Evolutionary conservation across 2,888 invertebrate genomes (phyloP).

Genomic region (Hoplodrina blanda): DNA sequence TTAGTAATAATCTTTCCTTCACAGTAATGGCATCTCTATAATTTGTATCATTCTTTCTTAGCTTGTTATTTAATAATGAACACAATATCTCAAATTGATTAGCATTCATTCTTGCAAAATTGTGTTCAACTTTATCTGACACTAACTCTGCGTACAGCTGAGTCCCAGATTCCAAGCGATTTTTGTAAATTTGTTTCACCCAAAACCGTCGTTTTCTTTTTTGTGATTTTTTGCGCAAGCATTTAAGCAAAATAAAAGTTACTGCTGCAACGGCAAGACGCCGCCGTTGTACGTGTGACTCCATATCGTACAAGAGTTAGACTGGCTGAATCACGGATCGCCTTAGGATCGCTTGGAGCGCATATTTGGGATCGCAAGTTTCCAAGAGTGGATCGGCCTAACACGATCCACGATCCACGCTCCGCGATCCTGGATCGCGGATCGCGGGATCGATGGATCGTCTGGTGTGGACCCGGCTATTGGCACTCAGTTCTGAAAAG

Average conservation of each 20-base stretch:
- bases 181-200: conserved; percentile 46
- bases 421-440: conserved; percentile 42
- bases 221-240: conserved; percentile 46
- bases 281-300: conserved; percentile 59
- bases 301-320: conserved; percentile 52
- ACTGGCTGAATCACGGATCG: conserved; percentile 54
- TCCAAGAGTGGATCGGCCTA: conserved; percentile 47
- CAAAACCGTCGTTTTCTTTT: conserved; percentile 52
- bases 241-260: conserved; percentile 56
- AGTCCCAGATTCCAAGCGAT: conserved; percentile 41
- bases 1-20: conserved; percentile 56
- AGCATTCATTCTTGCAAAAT: conserved; percentile 59
- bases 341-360: conserved; percentile 53
- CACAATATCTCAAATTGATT: conserved; percentile 59
- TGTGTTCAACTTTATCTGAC: conserved; percentile 51
- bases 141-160: conserved; percentile 44
- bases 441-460: conserved; percentile 23
- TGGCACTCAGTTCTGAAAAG: too few relatives aligned
- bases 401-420: conserved; percentile 21
- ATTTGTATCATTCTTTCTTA: conserved; percentile 55
- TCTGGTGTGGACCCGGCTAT: conserved; percentile 26
- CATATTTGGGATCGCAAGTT: conserved; percentile 49
- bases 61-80: conserved; percentile 55
- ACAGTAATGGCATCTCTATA: conserved; percentile 58
- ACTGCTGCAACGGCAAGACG: conserved; percentile 57